These are phyloP conservation scores for Ptychobarbus kaznakovi DNA, from an alignment of 2,797 vertebrate species.

Conservation along the genomic window DNA sequence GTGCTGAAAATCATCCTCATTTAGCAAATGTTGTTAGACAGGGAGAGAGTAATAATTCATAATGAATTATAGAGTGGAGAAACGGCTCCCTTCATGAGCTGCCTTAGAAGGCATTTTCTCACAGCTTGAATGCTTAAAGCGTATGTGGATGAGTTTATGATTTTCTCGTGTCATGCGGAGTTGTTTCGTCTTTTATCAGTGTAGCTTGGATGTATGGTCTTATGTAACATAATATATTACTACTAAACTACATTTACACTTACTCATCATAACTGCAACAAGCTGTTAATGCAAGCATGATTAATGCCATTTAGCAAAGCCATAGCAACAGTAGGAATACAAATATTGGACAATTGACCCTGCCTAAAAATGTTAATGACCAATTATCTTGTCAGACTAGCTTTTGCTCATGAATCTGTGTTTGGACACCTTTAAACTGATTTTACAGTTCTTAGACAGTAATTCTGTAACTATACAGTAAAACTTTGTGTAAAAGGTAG, in stretches of 20 bases:
- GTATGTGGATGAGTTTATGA: slow-evolving; percentile 8
- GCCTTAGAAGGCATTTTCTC: background rate
- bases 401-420: background rate
- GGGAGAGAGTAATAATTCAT: background rate
- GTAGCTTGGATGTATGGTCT: background rate
- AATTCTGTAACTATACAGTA: background rate
- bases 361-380: background rate
- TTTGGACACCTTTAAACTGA: background rate
- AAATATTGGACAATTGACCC: background rate
- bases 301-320: background rate
- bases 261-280: background rate
- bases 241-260: background rate
- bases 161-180: background rate
- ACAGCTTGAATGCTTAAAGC: background rate
- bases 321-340: background rate
- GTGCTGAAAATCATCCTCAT: background rate
- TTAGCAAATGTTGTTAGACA: background rate
- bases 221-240: background rate
- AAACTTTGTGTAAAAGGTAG: background rate
- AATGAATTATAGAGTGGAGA: background rate
- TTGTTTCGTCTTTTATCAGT: background rate
- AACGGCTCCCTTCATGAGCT: background rate
- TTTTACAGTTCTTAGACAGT: background rate
- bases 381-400: background rate
- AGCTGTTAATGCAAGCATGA: background rate